Evolutionary conservation across 2,888 invertebrate genomes (phyloP), one percentile per base, ranked within the genome.

Genomic region (Papilio gigon): DNA sequence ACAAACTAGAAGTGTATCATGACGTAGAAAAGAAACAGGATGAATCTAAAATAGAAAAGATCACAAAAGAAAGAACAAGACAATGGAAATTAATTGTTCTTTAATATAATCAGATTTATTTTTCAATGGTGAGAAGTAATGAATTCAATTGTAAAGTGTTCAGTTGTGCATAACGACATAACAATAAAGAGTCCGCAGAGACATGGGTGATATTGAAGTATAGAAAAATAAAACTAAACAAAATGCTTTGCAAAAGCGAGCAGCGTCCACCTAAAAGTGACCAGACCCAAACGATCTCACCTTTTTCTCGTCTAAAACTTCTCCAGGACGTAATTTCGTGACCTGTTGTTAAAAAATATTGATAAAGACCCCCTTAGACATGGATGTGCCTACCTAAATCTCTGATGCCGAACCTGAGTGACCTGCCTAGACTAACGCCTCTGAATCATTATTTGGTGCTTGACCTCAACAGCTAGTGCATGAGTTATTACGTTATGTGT

Each of bases 281-380:
- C 87, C 88, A 89, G 90, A 89, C 84, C 89, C 89, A 88, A 85
- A 85, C 84, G 84, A 86, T 90, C 91, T 96, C 96, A 98, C 97
- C 97, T 97, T 96, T 94, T 95, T 96, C 90, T 97, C 97, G 93
- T 97, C 97, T 93, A 97, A 92, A 90, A 98, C 96, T 95, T 97
- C 97, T 90, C 97, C 97, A 82, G 97, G 97, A 84, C 97, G 97
- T 92, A 97, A 96, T 95, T 97, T 96, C 92, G 95, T 96, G 93
- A 96, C 96, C 96, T 92, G 92, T 90, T 88, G 84, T 89, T 87
- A 88, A 87, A 91, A 89, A 90, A 91, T 72, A 89, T 79, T 84
- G 86, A 90, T 88, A 88, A 89, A 89, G 85, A 80, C 84, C 86
- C 86, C 83, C 79, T 80, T 75, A 76, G 72, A 73, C 73, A 78